phyloP scores from a whole-genome alignment of 1,140 invertebrate genomes.

The Zaprionus capensis region DNA sequence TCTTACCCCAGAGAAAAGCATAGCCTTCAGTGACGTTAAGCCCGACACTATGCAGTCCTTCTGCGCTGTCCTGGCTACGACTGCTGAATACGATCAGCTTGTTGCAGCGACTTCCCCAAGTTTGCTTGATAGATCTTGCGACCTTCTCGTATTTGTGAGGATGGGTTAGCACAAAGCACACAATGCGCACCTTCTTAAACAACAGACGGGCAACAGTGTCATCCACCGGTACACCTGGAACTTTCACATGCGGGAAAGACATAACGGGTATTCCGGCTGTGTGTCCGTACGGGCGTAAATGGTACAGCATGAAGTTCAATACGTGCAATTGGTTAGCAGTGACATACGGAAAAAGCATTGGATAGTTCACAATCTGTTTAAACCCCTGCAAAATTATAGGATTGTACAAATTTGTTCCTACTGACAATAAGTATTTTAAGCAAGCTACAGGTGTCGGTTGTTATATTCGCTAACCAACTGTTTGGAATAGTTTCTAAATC shows the following conservation, averaged over 20 bases:
- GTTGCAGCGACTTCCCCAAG: slow-evolving; percentile 97
- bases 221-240: slow-evolving; percentile 3
- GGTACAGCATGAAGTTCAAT: slow-evolving; percentile 50
- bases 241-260: neutral
- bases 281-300: slow-evolving; percentile 56
- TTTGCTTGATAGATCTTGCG: slow-evolving; percentile 96
- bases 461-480: too few species aligned
- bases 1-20: slow-evolving; percentile 96
- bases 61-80: slow-evolving; percentile 91
- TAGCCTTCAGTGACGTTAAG: slow-evolving; percentile 93
- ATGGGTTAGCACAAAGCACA: slow-evolving; percentile 95
- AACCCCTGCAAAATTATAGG: slow-evolving; percentile 14
- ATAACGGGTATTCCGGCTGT: slow-evolving; percentile 24
- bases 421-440: too few species aligned
- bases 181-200: slow-evolving; percentile 87
- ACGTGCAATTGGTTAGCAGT: slow-evolving; percentile 29
- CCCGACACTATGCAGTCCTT: slow-evolving; percentile 88
- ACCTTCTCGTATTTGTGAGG: slow-evolving; percentile 91
- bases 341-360: slow-evolving; percentile 37
- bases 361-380: neutral
- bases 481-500: too few species aligned
- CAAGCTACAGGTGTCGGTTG: too few species aligned
- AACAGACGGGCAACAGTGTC: slow-evolving; percentile 85
- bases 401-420: too few species aligned
- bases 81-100: slow-evolving; percentile 95